Percentiles rank a stretch among this genome's conserved stretches.
These are phyloP conservation scores for Sphaerophoria taeniata DNA, from an alignment of 2,888 invertebrate species.

Conservation along the genomic window DNA sequence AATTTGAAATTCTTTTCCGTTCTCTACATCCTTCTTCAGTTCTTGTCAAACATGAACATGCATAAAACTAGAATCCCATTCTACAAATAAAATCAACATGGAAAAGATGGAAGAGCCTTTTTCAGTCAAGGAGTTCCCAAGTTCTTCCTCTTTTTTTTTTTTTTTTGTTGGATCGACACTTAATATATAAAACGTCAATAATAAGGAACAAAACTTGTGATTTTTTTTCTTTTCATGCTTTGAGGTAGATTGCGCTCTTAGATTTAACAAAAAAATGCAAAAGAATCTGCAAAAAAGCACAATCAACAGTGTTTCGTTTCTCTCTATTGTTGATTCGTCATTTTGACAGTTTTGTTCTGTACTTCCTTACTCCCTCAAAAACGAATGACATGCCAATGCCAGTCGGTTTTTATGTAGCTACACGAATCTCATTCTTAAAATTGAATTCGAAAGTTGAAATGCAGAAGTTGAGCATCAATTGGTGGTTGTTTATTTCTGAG, in stretches of 20 bases:
- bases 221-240: conserved; percentile 1
- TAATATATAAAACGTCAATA: conserved; percentile 38
- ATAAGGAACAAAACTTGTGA: conserved; percentile 7
- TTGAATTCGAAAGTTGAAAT: conserved; percentile 59
- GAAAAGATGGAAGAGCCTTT: conserved; percentile 47
- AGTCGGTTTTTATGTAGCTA: neutral
- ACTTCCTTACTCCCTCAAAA: neutral
- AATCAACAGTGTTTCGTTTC: conserved; percentile 53
- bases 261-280: neutral
- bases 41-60: conserved; percentile 65
- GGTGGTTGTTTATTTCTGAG: conserved; percentile 10
- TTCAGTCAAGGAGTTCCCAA: conserved; percentile 39
- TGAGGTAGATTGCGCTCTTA: conserved; percentile 37
- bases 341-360: conserved; percentile 33
- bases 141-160: conserved; percentile 23
- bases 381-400: neutral
- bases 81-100: conserved; percentile 14
- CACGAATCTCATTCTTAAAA: conserved; percentile 56
- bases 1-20: neutral
- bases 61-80: neutral
- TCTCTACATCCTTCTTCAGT: conserved; percentile 36
- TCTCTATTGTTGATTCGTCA: conserved; percentile 67
- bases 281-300: conserved; percentile 42
- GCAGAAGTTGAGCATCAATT: conserved; percentile 54
- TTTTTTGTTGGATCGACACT: conserved; percentile 17